Base-by-base conservation (phyloP, 1,140 invertebrate species). In the Heliconius hewitsoni region DNA sequence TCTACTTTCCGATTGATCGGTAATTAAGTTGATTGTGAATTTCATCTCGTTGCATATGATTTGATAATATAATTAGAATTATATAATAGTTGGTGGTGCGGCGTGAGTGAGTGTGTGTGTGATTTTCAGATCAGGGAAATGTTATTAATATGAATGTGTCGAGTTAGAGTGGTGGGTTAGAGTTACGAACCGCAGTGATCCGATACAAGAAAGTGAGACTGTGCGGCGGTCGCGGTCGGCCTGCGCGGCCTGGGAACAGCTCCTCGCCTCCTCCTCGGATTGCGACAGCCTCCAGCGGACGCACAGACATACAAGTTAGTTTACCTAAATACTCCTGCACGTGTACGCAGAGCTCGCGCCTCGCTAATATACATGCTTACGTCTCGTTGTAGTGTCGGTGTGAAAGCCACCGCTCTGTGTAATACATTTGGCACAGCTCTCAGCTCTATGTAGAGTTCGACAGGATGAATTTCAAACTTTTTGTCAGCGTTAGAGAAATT, bases 121-220 rank as follows among this genome's bases (percentile, higher is more conserved):
- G 60, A 71, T 73, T 78, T 78, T 73, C 76, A 78, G 76, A 46
- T 78, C 76, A 73, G 76, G 71, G 76, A 73, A 73, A 55, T 72
- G 71, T 57, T 78, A 72, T 50, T 70, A 73, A 55, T 39, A 73
- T 73, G 52, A 66, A 72, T 78, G 76, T 78, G 76, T 60, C 76
- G 74, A 76, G 60, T 71, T 70, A 60, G 19, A 76, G 74, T 76
- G 74, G 34, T 57, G 18, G 70, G 74, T 76, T 76, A 78, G 76
- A 73, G 76, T 78, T 78, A 78, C 76, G 71, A 78, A 78, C 76
- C 76, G 71, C 76, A 78, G 76, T 78, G 76, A 78, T 78, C 30
- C 76, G 71, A 78, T 78, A 78, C 76, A 60, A 78, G 76, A 77
- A 77, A 77, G 76, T 78, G 76, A 78, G 42, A 77, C 76, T 46